Base-by-base conservation (phyloP, 2,797 vertebrate genomes). In the Pithecia hirsuta region DNA sequence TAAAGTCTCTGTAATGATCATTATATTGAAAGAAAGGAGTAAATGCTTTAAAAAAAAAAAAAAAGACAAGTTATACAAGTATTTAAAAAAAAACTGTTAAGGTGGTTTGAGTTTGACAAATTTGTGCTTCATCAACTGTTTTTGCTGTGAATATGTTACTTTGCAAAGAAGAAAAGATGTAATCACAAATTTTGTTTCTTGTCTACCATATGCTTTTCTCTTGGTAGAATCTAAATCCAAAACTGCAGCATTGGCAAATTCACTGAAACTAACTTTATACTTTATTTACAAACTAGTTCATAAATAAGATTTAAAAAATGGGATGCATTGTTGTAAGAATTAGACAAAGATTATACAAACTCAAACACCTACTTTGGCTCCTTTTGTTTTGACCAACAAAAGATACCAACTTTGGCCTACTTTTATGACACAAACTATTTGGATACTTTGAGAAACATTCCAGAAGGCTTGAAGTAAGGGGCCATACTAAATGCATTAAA, bases 381-480 rank as follows among this genome's bases (percentile, higher is more conserved):
- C n/a, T 4, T 95, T 80, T 92, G 39, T 91, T 76, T 96, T 72
- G 64, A 83, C 89, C 92, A 94, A 87, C 26, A 92, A 64, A 97
- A 81, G 41, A 90, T 70, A 89, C 91, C 57, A 93, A 82, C 84
- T 96, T 76, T 85, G 89, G 64, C 91, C 94, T 89, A 89, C 86
- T 94, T 97, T 94, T 87, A 93, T 81, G 89, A 94, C 97, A 97
- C 82, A 91, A 97, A 81, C 79, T 93, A 78, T 64, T 96, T 96
- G 91, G 95, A 80, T 91, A 83, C 70, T 97, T 92, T 22, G 20
- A 93, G 93, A 93, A 97, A 87, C 97, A 85, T 91, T 96, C 88
- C 80, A 88, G 91, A 93, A 75, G 44, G 33, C 22, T 96, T 88
- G 11, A 96, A 96, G 67, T 86, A 84, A 96, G 79, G 79, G 50